Base-by-base conservation (phyloP, 2,113 vertebrate species). In the Microcebus murinus region DNA sequence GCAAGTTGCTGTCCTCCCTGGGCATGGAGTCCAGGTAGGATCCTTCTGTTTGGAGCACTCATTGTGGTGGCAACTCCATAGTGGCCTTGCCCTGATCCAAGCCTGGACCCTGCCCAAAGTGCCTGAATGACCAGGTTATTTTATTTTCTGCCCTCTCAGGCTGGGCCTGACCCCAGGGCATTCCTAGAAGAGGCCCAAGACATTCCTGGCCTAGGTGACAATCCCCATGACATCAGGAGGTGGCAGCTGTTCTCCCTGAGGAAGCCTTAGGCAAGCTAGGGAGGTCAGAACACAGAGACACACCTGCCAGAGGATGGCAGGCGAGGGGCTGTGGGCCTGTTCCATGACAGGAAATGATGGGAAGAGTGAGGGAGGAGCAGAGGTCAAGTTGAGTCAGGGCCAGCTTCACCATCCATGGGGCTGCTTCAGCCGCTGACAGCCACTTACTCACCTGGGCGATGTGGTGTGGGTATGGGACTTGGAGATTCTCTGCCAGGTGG, bases 401-500 rank as follows among this genome's bases (percentile, higher is more conserved):
- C 79, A 70, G 67, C 29, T 59, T 6, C 1, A 71, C n/a, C 48
- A 74, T 27, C 67, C n/a, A 13, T 0, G 6, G 39, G 50, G n/a
- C 63, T 82, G 3, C 36, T 61, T 80, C n/a, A 48, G 45, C 36
- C 18, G 21, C 84, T 67, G 65, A 94, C n/a, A 57, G 23, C 25
- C 57, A 86, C 59, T 68, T 63, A 91, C 96, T 98, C 95, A 99
- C 98, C 98, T 99, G 98, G 65, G 99, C 98, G 93, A 99, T 98
- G 18, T 88, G 94, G 50, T 99, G 98, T 27, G 99, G 99, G 89
- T 99, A 99, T 0, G 97, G 98, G 12, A 98, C 98, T 3, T 98
- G 98, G 29, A 98, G 98, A 96, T 99, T 99, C 86, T 99, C 98
- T 92, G 98, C 98, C 95, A 99, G 97, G 34, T 98, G 97, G 36